A percentile compares a stretch with the other conserved stretches of the same genome.
phyloP scores from a whole-genome alignment of 2,888 invertebrate species.

The Tipula helvola region DNA sequence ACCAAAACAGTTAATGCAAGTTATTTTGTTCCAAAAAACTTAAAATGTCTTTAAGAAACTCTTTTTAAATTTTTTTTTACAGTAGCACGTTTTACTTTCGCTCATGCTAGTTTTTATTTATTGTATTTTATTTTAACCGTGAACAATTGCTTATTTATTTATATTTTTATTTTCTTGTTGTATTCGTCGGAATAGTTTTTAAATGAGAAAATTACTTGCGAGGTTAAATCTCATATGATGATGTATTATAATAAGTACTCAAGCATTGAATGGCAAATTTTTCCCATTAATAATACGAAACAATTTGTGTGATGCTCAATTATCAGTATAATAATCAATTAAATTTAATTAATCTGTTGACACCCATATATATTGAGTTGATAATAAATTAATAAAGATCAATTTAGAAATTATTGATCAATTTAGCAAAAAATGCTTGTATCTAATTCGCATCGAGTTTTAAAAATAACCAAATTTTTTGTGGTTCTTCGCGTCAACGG shows the following conservation, averaged over 20 bases:
- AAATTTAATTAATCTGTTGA: not conserved
- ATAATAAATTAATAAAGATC: not conserved
- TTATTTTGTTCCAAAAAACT: not conserved
- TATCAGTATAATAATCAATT: not conserved
- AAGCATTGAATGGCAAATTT: not conserved
- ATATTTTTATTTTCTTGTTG: not conserved
- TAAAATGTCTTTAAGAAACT: not conserved
- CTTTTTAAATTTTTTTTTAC: not conserved
- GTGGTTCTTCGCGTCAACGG: not conserved
- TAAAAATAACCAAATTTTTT: not conserved
- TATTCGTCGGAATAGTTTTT: not conserved
- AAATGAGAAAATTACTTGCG: not conserved
- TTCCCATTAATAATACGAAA: not conserved
- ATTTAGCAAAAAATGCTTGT: not conserved
- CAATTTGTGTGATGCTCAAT: not conserved
- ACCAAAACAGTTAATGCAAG: not conserved
- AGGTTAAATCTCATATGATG: not conserved
- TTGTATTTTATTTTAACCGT: not conserved
- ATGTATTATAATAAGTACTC: not conserved
- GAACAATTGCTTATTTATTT: not conserved
- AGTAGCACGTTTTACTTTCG: conserved; percentile 4
- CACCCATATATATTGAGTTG: not conserved
- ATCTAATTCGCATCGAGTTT: not conserved
- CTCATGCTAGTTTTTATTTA: not conserved
- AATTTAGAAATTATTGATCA: not conserved